Evolutionary conservation across 2,888 invertebrate genomes (phyloP), one percentile per base, ranked within the genome.

Genomic region (Unio delphinus): DNA sequence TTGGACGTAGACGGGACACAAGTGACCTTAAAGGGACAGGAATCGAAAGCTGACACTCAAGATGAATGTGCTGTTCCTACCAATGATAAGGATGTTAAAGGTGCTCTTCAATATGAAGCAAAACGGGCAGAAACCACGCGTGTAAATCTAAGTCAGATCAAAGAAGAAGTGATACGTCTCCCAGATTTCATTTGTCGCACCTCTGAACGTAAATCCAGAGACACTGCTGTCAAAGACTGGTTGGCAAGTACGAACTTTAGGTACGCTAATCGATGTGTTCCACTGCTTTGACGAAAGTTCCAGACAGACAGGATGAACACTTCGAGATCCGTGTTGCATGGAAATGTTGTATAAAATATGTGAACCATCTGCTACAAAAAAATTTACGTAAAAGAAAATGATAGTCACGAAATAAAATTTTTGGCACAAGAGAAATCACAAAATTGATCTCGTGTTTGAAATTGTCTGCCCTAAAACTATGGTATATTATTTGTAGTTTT

Each of bases 111-210:
- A 54, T 58, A 69, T 28, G 59, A n/a, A 55, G 65, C 34, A 45
- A 62, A 45, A 64, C 57, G 30, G 55, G 65, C 58, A 20, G 34
- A 63, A 70, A 65, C 56, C 23, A 26, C 20, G 45, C 60, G 55
- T 59, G 23, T n/a, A 67, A 67, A 62, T 34, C 62, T 20, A 67
- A 57, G 54, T 17, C 62, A 6, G 23, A 57, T 23, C 18, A 15
- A 45, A 45, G 45, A 45, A 45, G 45, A 45, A 23, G 60, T 54
- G 11, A 45, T 58, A 26, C 34, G 54, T 18, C 72, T 85, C 18
- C 86, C 86, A 7, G 65, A 78, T 45, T 85, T 83, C 65, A 56
- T 83, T 8, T 86, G 86, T 72, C 86, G 84, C n/a, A 83, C 83
- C 69, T 85, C 84, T 5, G 83, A 85, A 70, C 74, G 66, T 57